These are phyloP conservation scores for Drosophila ohnishii DNA, from an alignment of 1,140 invertebrate species.

Conservation along the genomic window DNA sequence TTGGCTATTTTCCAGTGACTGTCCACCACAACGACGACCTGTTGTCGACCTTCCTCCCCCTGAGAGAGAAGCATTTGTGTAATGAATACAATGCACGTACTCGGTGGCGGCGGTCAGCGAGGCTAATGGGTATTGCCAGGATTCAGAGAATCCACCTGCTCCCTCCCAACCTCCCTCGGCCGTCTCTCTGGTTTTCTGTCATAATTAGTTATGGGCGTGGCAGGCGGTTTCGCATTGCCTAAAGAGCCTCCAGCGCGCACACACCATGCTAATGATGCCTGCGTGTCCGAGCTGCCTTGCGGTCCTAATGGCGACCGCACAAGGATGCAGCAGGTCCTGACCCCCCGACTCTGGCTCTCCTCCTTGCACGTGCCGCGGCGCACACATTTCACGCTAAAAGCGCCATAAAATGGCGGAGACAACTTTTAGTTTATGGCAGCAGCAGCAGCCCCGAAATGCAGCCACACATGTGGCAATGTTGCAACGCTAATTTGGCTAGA, in stretches of 20 bases:
- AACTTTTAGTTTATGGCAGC: slow-evolving; percentile 6
- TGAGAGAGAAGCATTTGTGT: slow-evolving; percentile 22
- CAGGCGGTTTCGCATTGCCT: slow-evolving; percentile 55
- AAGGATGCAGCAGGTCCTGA: slow-evolving; percentile 30
- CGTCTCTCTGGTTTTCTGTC: slow-evolving; percentile 11
- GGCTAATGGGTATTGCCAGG: slow-evolving; percentile 41
- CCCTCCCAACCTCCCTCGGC: background rate
- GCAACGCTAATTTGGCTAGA: slow-evolving; percentile 25
- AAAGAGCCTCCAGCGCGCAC: slow-evolving; percentile 5
- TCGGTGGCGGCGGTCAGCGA: slow-evolving; percentile 29
- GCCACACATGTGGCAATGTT: slow-evolving; percentile 4
- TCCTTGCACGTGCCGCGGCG: slow-evolving; percentile 12
- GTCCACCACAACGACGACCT: slow-evolving; percentile 21
- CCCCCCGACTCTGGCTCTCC: background rate
- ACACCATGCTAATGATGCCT: slow-evolving; percentile 62
- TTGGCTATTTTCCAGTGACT: background rate
- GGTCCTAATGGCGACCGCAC: slow-evolving; percentile 39
- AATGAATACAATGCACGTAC: slow-evolving; percentile 53
- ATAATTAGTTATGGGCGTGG: slow-evolving; percentile 68
- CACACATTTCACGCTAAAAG: slow-evolving; percentile 60
- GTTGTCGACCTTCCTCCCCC: slow-evolving; percentile 5
- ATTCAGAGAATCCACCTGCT: slow-evolving; percentile 7
- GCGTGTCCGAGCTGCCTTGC: slow-evolving; percentile 22
- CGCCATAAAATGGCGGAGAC: slow-evolving; percentile 48
- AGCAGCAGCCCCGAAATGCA: slow-evolving; percentile 11